Evolutionary conservation across 2,888 invertebrate genomes (phyloP).

Genomic region (Hypsopygia costalis): DNA sequence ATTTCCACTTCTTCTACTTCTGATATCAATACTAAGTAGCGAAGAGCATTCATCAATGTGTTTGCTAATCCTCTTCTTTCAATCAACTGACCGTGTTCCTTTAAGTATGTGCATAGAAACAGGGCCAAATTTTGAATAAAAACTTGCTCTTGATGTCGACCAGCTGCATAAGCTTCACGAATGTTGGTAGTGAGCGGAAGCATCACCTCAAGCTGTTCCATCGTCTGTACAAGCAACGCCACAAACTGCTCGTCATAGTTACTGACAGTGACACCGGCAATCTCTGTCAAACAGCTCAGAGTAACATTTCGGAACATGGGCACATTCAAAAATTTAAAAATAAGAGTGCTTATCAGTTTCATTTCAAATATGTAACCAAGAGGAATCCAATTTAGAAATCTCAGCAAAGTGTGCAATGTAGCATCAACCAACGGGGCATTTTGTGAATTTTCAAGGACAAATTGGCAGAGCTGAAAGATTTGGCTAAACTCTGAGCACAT

Average conservation of each 20-base stretch:
- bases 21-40: constrained; percentile 94
- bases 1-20: constrained; percentile 99
- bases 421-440: constrained; percentile 97
- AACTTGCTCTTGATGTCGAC: constrained; percentile 98
- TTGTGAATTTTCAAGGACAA: constrained; percentile 98
- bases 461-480: constrained; percentile 98
- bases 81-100: constrained; percentile 95
- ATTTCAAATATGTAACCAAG: constrained; percentile 99
- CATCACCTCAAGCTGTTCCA: constrained; percentile 95
- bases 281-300: constrained; percentile 98
- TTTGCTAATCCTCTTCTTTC: constrained; percentile 90
- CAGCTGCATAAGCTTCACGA: constrained; percentile 95
- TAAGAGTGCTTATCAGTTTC: constrained; percentile 95
- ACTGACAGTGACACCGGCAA: constrained; percentile 93
- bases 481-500: constrained; percentile 99
- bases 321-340: constrained; percentile 98
- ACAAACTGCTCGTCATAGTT: constrained; percentile 97
- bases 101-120: constrained; percentile 97
- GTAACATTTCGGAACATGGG: constrained; percentile 99
- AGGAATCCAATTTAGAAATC: constrained; percentile 99
- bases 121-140: constrained; percentile 99
- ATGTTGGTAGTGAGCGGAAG: constrained; percentile 95
- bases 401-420: constrained; percentile 96
- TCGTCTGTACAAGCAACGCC: constrained; percentile 93
- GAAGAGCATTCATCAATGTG: constrained; percentile 89